Evolutionary conservation across 1,140 invertebrate genomes (phyloP), one percentile per base, ranked within the genome.

Genomic region (Plutomurus gul): DNA sequence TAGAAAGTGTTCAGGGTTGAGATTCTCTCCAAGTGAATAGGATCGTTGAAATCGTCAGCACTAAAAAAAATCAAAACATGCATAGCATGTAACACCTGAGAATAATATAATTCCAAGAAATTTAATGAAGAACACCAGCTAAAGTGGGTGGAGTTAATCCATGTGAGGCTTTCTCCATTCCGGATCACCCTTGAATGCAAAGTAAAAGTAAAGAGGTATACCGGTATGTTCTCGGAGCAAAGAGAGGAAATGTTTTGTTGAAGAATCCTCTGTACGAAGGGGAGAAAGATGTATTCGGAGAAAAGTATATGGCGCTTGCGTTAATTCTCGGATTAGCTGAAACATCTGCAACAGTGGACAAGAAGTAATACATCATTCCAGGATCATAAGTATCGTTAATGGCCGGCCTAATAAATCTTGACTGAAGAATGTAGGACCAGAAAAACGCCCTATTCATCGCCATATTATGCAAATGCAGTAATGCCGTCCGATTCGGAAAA

Each of bases 311-410:
- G 0, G 95, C 93, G 85, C 94, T 96, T 65, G 95, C 94, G 87
- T 99, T 99, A 75, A 99, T 93, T 81, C 93, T 92, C 0, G 92
- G 92, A 88, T 97, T 98, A 0, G 96, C 91, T 0, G 96, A 94
- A 0, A 99, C 95, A 87, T 99, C 97, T 0, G 97, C 96, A 0
- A 97, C 93, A 0, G 95, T 93, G 1, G 96, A 97, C 20, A 99
- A 88, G 85, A 98, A 97, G 85, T 98, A 97, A 85, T 99, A 99
- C 95, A 98, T 96, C 91, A 99, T 95, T 75, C 97, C 96, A 0
- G 97, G 96, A 88, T 98, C 96, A 81, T 96, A 95, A 0, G 94
- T 94, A 22, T 80, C 75, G 74, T 82, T 79, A 60, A 77, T 95
- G 16, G 93, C 93, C 1, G 94, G 94, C 47, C 94, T 87, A 81